Base-by-base conservation (phyloP, 1,140 invertebrate genomes). In the Limonius californicus region DNA sequence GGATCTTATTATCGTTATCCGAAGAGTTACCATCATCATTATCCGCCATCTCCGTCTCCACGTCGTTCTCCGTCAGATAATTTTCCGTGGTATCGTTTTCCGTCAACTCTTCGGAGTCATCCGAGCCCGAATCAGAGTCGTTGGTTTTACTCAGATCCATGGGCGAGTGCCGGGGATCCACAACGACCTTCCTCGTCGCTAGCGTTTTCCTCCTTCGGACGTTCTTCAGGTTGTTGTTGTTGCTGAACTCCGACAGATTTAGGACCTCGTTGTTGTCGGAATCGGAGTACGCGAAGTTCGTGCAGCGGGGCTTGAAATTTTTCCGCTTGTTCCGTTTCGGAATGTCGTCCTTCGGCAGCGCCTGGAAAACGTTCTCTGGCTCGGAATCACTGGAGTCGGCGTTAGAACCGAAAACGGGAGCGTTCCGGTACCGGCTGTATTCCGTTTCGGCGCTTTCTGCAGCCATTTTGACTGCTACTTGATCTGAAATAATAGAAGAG, bases 261-360 rank as follows among this genome's bases (percentile, higher is more conserved):
- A 71, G 57, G 8, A 68, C 73, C 2, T 54, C 68, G 18, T 71
- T 77, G 50, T 79, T 79, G 1, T 80, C 80, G 15, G 81, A 76
- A 56, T 78, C 79, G 19, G 78, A 78, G 27, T 75, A 72, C 58
- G 79, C 79, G 2, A 81, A 74, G 42, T 85, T 85, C 43, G 82
- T 80, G 70, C 82, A 84, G 62, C 84, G 73, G 0, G 85, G 85
- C 68, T 86, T 84, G 74, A 87, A 87, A 72, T 87, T 86, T 70
- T 87, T 87, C 54, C 85, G 75, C 66, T 87, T 87, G 74, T 87
- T 87, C 59, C 83, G 77, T 73, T 83, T 84, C 56, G 82, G 81
- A 66, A 78, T 77, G 64, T 80, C 81, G 67, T 77, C 78, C 70
- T 81, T 80, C 15, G 53, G 53, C 7, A 55, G 3, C 9, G 45